Percentiles rank a stretch among this genome's conserved stretches.
Conservation (phyloP, 2,113 vertebrate species). For the Entelurus aequoreus region DNA sequence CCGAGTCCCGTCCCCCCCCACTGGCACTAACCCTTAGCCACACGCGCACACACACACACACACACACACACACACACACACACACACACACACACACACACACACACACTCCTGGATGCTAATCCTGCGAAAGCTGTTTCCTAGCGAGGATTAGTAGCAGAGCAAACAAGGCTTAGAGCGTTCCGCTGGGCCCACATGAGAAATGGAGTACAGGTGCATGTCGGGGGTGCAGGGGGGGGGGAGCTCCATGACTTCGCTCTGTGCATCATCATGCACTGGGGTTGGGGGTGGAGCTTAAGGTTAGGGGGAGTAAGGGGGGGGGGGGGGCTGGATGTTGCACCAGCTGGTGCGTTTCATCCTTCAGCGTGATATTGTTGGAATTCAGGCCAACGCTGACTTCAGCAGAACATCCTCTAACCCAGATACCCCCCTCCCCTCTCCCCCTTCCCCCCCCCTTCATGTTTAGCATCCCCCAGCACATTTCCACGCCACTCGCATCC, state of each 20-base stretch:
- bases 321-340: slow-evolving; percentile 20
- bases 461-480: neutral
- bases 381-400: slow-evolving; percentile 66
- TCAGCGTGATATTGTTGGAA: slow-evolving; percentile 60
- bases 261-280: slow-evolving; percentile 42
- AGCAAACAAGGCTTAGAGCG: slow-evolving; percentile 69
- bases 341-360: slow-evolving; percentile 57
- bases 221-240: slow-evolving; percentile 24
- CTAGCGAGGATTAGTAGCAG: slow-evolving; percentile 67
- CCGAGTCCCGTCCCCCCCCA: neutral
- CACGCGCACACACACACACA: neutral
- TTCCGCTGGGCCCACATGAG: slow-evolving; percentile 60
- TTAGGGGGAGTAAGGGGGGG: neutral
- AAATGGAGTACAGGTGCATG: slow-evolving; percentile 69
- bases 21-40: neutral
- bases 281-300: neutral
- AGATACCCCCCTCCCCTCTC: slow-evolving; percentile 35
- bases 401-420: slow-evolving; percentile 58
- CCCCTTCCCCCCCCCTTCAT: neutral
- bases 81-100: neutral
- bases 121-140: slow-evolving; percentile 75
- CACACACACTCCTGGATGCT: slow-evolving; percentile 43
- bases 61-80: neutral
- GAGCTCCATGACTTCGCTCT: slow-evolving; percentile 53
- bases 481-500: too few species aligned